Base-by-base conservation (phyloP, 2,888 invertebrate genomes). In the Sesia apiformis region DNA sequence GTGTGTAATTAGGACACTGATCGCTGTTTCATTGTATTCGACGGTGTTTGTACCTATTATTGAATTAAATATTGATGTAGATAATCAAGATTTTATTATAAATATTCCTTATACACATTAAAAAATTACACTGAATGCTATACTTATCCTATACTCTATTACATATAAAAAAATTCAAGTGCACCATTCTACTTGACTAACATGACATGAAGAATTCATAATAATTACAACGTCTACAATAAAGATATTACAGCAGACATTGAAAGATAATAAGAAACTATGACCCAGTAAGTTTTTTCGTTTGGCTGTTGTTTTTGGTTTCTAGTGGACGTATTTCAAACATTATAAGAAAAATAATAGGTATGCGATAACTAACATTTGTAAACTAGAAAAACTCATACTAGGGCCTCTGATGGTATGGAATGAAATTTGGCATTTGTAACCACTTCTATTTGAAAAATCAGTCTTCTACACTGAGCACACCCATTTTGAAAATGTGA, bases 391-490 rank as follows among this genome's bases (percentile, higher is more conserved):
- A 23, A 23, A 23, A 23, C 23, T 23, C 2, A 23, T 23, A 23
- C 23, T 23, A 23, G 23, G 23, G 23, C 23, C 23, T 46, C 8
- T 46, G 46, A n/a, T 46, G 46, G 69, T 60, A 65, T 68, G 64
- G 60, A 63, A 64, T 67, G 60, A 55, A 67, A 23, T 76, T 82
- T 76, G 79, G 76, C 76, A 63, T 69, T 43, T 57, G 50, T 58
- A 61, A 63, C 62, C 62, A 63, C 59, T 56, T 65, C 63, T 71
- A 72, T 75, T 75, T 67, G 70, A 23, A 78, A 80, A 84, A 84
- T 87, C 88, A 88, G 88, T 88, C 88, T 88, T 87, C 74, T 72
- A 80, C 73, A 70, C 81, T 83, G 84, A 86, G 85, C 86, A 78
- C 83, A 69, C 74, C 63, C 52, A 50, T 50, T 50, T 50, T 50